Evolutionary conservation across 2,888 invertebrate species (phyloP).

Genomic region (Aproaerema taeniolella): DNA sequence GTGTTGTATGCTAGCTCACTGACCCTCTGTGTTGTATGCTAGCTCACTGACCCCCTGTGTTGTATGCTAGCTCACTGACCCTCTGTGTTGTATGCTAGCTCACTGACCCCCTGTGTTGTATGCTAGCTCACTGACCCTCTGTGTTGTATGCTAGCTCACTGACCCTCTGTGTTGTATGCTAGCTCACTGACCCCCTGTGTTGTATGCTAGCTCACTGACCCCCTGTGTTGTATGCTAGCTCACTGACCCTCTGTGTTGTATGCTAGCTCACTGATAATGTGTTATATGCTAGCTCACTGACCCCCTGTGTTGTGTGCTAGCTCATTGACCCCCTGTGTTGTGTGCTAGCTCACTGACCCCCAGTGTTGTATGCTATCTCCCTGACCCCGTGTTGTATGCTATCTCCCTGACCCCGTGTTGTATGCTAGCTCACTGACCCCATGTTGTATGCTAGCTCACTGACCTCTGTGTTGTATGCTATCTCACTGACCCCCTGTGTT

Average conservation of each 20-base stretch:
- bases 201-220: background rate
- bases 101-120: too few species aligned
- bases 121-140: background rate
- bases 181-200: background rate
- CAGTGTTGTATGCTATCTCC: background rate
- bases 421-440: background rate
- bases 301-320: background rate
- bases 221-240: too few species aligned
- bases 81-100: background rate
- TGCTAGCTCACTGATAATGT: background rate
- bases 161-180: background rate
- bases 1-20: background rate
- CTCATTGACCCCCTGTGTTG: too few species aligned
- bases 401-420: background rate
- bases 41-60: background rate
- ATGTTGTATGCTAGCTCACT: background rate
- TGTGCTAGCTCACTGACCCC: background rate
- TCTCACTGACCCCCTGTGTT: background rate
- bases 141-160: background rate
- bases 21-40: background rate
- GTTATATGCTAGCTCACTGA: background rate
- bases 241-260: background rate
- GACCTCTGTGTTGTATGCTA: background rate
- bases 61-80: background rate
- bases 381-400: background rate